phyloP scores from a whole-genome alignment of 2,888 invertebrate species.

The Tanypteryx hageni region DNA sequence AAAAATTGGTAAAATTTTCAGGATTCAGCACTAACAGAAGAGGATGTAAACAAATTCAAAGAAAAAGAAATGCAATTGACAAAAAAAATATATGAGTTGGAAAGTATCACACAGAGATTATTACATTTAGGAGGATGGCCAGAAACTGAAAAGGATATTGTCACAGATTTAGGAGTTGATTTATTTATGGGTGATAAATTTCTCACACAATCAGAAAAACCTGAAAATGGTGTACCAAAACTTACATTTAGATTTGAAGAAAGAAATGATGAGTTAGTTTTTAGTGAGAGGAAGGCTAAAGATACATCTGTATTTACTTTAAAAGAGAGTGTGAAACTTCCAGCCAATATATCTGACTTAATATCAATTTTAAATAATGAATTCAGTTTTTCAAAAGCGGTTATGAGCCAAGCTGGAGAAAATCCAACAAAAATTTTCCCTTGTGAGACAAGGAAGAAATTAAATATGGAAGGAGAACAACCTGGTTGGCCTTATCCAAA shows the following conservation, averaged over 20 bases:
- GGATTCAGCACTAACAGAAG: conserved; percentile 79
- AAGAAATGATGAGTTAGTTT: conserved; percentile 68
- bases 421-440: conserved; percentile 78
- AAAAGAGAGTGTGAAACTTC: conserved; percentile 3
- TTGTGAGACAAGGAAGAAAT: conserved; percentile 72
- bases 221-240: background rate
- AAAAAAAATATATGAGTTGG: conserved; percentile 80
- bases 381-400: conserved; percentile 76
- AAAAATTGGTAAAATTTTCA: conserved; percentile 70
- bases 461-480: conserved; percentile 43
- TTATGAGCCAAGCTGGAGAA: conserved; percentile 77
- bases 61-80: conserved; percentile 79
- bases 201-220: background rate
- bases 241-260: background rate
- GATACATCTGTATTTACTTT: conserved; percentile 29
- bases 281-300: conserved; percentile 72
- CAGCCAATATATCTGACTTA: background rate
- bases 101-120: conserved; percentile 79
- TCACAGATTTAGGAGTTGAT: background rate
- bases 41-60: conserved; percentile 78
- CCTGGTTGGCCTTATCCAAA: conserved; percentile 28
- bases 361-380: conserved; percentile 31
- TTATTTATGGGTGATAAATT: background rate
- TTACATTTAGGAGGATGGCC: conserved; percentile 77
- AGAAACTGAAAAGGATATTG: background rate